Evolutionary conservation across 2,888 invertebrate species (phyloP).

Genomic region (Dromius quadrimaculatus): DNA sequence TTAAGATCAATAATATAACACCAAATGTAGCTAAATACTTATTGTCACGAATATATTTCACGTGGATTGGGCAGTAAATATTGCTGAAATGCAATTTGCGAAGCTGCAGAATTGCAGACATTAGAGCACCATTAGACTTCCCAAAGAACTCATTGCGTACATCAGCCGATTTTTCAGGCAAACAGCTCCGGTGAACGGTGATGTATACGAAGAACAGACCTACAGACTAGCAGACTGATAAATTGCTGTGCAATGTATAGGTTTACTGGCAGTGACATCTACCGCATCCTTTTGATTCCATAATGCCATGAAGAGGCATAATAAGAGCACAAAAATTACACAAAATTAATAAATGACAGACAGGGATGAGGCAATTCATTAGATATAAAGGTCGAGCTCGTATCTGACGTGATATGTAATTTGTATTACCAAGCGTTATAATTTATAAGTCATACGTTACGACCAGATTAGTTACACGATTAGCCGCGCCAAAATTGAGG

Average conservation of each 20-base stretch:
- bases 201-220: background rate
- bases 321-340: slow-evolving; percentile 20
- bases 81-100: no score
- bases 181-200: background rate
- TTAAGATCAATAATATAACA: no score
- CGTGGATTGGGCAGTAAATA: no score
- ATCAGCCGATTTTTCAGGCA: slow-evolving; percentile 3
- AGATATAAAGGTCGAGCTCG: slow-evolving; percentile 27
- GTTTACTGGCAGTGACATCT: slow-evolving; percentile 30
- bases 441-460: slow-evolving; percentile 46
- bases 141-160: background rate
- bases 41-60: no score
- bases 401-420: slow-evolving; percentile 42
- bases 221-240: slow-evolving; percentile 10
- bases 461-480: slow-evolving; percentile 20
- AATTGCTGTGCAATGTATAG: slow-evolving; percentile 36
- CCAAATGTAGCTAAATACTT: no score
- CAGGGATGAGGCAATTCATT: slow-evolving; percentile 29
- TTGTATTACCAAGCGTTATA: slow-evolving; percentile 42
- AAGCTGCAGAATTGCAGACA: no score
- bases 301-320: background rate
- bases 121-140: slow-evolving; percentile 3
- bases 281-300: slow-evolving; percentile 3
- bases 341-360: slow-evolving; percentile 36
- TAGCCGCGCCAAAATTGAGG: slow-evolving; percentile 15